Base-by-base conservation (phyloP, 2,797 vertebrate genomes). In the Gorsachius magnificus region DNA sequence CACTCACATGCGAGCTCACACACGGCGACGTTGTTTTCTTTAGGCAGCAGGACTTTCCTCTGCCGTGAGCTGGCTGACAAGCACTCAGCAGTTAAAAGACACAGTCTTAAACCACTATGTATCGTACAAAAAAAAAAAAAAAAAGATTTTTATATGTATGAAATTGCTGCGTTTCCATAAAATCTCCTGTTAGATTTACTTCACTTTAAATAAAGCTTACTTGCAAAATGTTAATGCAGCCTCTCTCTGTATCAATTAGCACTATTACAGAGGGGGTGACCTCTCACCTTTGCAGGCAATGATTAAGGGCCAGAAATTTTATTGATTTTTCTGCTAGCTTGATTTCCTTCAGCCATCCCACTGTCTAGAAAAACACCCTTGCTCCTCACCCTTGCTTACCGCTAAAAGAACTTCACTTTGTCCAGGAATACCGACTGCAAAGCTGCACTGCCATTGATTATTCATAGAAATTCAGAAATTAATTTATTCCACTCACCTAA, bases 241-340 rank as follows among this genome's bases (percentile, higher is more conserved):
- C 50, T 76, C 68, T 63, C 65, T 43, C 68, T 28, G 25, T 65
- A 83, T 56, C 90, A 94, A 91, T 93, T 88, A 96, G 75, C 51
- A 25, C 84, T 33, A 68, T 71, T 84, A 87, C 54, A 60, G 10
- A 46, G 54, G 9, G 45, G 58, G 8, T 18, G 46, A 95, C 57
- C 70, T 76, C 86, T 86, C 75, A 50, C 71, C 90, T 88, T 29
- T 46, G 45, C 63, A 89, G 61, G 84, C 38, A 54, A 36, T 77
- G 78, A 92, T 91, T 76, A 96, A 96, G 74, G 83, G 36, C 43
- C 65, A 66, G 64, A 91, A 92, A 77, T 61, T 5, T 11, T 12
- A 97, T 79, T 83, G 90, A 90, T 93, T 96, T 93, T 90, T 38
- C 51, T 68, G 64, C 79, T 72, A 80, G 56, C 61, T 48, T 69